A percentile compares a stretch with the other conserved stretches of the same genome.
Evolutionary conservation across 2,888 invertebrate genomes (phyloP).

Genomic region (Limnephilus auricula): DNA sequence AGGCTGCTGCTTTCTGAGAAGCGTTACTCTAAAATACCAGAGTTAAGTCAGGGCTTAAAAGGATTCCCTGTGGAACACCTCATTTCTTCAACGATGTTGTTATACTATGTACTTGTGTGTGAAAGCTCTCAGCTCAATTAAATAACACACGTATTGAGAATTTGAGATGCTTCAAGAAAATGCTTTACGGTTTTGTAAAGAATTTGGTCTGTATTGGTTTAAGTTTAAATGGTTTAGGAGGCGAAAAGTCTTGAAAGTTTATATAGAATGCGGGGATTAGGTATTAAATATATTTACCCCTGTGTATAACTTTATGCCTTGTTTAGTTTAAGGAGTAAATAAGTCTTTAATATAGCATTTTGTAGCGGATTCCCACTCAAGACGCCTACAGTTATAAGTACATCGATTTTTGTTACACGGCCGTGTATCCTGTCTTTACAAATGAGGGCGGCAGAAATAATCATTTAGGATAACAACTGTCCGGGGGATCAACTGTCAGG

Average conservation of each 20-base stretch:
- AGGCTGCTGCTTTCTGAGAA: neutral
- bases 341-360: too few relatives aligned
- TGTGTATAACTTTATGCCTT: too few relatives aligned
- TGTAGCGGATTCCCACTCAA: too few relatives aligned
- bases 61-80: neutral
- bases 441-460: too few relatives aligned
- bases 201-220: neutral
- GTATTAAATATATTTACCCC: neutral
- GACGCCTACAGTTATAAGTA: too few relatives aligned
- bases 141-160: neutral
- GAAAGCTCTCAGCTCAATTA: neutral
- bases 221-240: neutral
- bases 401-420: too few relatives aligned
- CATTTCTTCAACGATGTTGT: neutral
- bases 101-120: neutral
- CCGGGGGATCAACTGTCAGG: too few relatives aligned
- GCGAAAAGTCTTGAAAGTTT: neutral
- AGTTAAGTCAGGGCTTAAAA: neutral
- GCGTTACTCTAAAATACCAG: neutral
- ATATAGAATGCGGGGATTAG: neutral
- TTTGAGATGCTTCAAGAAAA: neutral
- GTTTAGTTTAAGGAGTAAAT: too few relatives aligned
- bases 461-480: too few relatives aligned
- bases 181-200: neutral
- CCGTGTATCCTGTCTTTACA: too few relatives aligned